Percentiles rank a stretch among this genome's conserved stretches.
phyloP scores from a whole-genome alignment of 2,888 invertebrate genomes.

The Zelleria hepariella region DNA sequence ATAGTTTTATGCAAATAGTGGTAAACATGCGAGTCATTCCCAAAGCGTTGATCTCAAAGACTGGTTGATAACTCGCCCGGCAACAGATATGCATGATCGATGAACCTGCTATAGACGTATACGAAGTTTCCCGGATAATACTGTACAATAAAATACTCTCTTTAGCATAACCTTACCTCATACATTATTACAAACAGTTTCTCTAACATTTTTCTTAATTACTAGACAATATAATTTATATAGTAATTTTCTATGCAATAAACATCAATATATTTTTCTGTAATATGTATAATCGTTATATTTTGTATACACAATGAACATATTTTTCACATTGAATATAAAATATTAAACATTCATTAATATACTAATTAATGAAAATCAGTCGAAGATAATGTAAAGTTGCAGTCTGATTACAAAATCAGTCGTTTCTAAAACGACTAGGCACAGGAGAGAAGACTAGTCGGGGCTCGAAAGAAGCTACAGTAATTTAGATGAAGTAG shows the following conservation, averaged over 20 bases:
- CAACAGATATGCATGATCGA: too few species aligned
- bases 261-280: constrained; percentile 39
- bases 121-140: too few species aligned
- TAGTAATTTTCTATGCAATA: constrained; percentile 25
- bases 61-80: too few species aligned
- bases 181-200: not conserved
- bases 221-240: constrained; percentile 12
- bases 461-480: too few species aligned
- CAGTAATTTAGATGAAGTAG: not conserved
- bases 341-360: constrained; percentile 29
- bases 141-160: not conserved
- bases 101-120: too few species aligned
- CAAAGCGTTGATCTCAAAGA: too few species aligned
- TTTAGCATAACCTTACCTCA: not conserved
- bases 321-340: constrained; percentile 33
- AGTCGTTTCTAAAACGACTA: not conserved
- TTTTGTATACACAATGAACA: constrained; percentile 45
- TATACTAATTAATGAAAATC: constrained; percentile 59
- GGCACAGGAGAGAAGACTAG: too few species aligned
- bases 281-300: constrained; percentile 26
- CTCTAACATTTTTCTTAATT: not conserved
- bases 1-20: too few species aligned
- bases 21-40: too few species aligned
- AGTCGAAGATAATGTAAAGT: constrained; percentile 49
- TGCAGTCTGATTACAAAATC: not conserved